A percentile compares a stretch with the other conserved stretches of the same genome.
Evolutionary conservation across 2,888 invertebrate genomes (phyloP).

Genomic region (Rhamnusium bicolor): DNA sequence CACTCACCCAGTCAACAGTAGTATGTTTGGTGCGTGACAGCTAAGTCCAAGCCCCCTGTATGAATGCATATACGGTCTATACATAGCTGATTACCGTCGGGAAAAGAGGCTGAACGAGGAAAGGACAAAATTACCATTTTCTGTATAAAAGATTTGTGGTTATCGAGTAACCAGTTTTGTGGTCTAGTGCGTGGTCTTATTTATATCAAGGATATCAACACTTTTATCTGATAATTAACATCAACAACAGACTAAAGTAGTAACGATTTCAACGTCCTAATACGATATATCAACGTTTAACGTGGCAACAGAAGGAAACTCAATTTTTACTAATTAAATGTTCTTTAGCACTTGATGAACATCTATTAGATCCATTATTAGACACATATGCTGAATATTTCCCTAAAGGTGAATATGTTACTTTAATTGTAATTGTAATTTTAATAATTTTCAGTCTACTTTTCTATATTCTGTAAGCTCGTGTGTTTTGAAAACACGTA

Average conservation of each 20-base stretch:
- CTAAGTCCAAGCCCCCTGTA: constrained; percentile 45
- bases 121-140: background rate
- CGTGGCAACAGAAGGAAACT: background rate
- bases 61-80: constrained; percentile 19
- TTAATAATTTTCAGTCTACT: background rate
- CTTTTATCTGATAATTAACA: background rate
- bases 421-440: background rate
- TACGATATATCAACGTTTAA: background rate
- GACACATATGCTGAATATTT: background rate
- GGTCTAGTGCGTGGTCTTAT: constrained; percentile 14
- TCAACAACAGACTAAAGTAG: background rate
- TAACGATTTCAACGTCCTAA: background rate
- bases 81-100: constrained; percentile 36
- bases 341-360: background rate
- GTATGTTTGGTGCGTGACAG: constrained; percentile 66
- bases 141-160: background rate
- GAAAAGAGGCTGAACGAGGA: background rate
- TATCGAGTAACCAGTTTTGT: constrained; percentile 26
- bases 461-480: background rate
- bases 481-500: too few species aligned
- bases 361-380: too few species aligned
- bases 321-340: background rate
- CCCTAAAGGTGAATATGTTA: background rate
- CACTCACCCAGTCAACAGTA: constrained; percentile 61
- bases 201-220: constrained; percentile 5